Evolutionary conservation across 2,888 invertebrate species (phyloP), one percentile per base, ranked within the genome.

Genomic region (Leptinotarsa tumamoca): DNA sequence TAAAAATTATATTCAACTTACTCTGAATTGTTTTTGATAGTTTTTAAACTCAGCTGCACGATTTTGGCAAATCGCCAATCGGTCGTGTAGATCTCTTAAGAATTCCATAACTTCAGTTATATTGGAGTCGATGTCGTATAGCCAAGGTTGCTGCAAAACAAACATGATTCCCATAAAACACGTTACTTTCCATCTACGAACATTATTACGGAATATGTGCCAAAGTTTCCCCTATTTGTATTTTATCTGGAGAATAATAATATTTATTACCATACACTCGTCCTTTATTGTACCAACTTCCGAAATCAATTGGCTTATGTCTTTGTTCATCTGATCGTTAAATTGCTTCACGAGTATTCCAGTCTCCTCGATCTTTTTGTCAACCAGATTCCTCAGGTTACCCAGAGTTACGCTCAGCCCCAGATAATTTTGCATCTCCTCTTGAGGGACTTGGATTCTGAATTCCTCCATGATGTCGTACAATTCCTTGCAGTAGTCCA

Each of bases 21-120:
- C 95, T 90, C 94, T 94, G 84, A 97, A 96, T 85, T 94, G 92
- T 86, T 95, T 96, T 87, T 97, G 97, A 89, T 95, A 94, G 1
- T 92, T 91, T 79, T 94, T 92, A 85, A 93, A 96, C 83, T 95
- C 93, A 72, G 91, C 92, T 1, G 96, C 95, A 74, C 90, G 90
- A n/a, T 91, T 90, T 71, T 93, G 91, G 78, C 94, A 94, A 0
- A 88, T 91, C 17, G 89, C 88, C 27, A 97, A 89, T 78, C 92
- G 91, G 2, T 91, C 91, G 75, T 91, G 89, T 0, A 96, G 89
- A 2, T 91, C 91, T 7, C 91, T 91, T 5, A 97, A 89, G 13
- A 92, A 90, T 49, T 90, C 90, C 77, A 91, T 89, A 4, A 94
- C 95, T 81, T 91, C 91, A 13, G 91, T 91, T 50, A 92, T 90